Percentiles rank a stretch among this genome's conserved stretches.
These are phyloP conservation scores for Pristionchus exspectatus DNA, from an alignment of 2,888 invertebrate species.

Conservation along the genomic window DNA sequence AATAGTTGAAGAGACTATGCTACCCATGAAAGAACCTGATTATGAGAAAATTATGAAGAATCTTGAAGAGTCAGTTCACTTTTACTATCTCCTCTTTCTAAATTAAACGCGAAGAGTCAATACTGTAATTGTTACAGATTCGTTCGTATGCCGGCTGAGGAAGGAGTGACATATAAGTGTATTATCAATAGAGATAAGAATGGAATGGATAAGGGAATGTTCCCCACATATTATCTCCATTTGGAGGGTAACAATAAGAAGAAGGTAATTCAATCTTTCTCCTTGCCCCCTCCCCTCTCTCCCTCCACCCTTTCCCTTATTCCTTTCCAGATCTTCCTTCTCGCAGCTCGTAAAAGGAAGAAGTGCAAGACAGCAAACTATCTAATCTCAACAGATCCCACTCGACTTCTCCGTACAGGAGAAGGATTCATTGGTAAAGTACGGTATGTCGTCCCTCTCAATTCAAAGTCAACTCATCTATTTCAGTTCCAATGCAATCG, in stretches of 20 bases:
- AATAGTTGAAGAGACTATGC: conserved; percentile 56
- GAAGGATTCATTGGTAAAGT: conserved; percentile 96
- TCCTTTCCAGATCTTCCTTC: conserved; percentile 84
- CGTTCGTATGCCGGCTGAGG: conserved; percentile 87
- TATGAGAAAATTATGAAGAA: conserved; percentile 56
- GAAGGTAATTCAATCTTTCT: neutral
- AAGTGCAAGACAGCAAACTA: conserved; percentile 99
- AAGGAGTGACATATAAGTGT: conserved; percentile 94
- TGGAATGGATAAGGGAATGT: conserved; percentile 97
- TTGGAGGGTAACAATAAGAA: conserved; percentile 83
- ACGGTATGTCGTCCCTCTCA: conserved; percentile 81
- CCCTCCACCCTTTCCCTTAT: neutral
- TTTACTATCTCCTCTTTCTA: neutral
- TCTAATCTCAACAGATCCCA: conserved; percentile 96
- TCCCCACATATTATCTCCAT: conserved; percentile 98
- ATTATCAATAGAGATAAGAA: conserved; percentile 97
- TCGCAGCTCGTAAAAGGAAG: conserved; percentile 94
- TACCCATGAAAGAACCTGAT: conserved; percentile 58
- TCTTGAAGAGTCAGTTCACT: conserved; percentile 5
- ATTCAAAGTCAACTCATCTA: neutral
- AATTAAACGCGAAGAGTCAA: neutral
- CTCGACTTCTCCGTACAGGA: conserved; percentile 90
- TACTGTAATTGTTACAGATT: conserved; percentile 56
- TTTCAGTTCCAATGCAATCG: conserved; percentile 90
- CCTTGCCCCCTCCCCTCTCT: neutral